Percentiles rank a stretch among this genome's conserved stretches.
Conservation (phyloP, 2,888 invertebrate species). For the Tetragonula carbonaria region DNA sequence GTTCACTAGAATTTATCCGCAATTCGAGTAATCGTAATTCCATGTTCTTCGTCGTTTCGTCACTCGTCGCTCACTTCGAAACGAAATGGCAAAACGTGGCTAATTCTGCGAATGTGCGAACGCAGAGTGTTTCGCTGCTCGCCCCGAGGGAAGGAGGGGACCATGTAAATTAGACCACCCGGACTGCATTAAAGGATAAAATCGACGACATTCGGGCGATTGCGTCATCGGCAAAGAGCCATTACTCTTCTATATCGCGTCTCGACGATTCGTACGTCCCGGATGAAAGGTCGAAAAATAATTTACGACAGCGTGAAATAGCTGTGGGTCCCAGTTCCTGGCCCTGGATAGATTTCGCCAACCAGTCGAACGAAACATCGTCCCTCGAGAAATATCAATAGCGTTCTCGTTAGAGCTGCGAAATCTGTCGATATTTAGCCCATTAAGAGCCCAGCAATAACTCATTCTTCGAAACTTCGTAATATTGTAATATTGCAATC, state of each 20-base stretch:
- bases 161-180: neutral
- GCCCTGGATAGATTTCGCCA: neutral
- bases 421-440: conserved; percentile 4
- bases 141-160: neutral
- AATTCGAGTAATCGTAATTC: no score
- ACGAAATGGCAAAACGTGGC: neutral
- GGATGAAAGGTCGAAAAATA: conserved; percentile 31
- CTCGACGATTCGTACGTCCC: conserved; percentile 2
- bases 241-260: conserved; percentile 30
- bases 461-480: no score
- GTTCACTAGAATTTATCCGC: no score
- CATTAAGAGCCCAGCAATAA: neutral
- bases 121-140: neutral
- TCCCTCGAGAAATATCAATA: neutral
- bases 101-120: neutral
- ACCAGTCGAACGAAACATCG: neutral
- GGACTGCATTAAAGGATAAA: conserved; percentile 10
- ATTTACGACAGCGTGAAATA: conserved; percentile 30
- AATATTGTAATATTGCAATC: no score
- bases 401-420: neutral
- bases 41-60: no score
- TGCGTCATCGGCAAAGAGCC: neutral
- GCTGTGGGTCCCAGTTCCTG: neutral
- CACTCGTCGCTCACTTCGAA: neutral
- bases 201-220: conserved; percentile 22